Base-by-base conservation (phyloP, 2,888 invertebrate species). In the Harpagoxenus sublaevis region DNA sequence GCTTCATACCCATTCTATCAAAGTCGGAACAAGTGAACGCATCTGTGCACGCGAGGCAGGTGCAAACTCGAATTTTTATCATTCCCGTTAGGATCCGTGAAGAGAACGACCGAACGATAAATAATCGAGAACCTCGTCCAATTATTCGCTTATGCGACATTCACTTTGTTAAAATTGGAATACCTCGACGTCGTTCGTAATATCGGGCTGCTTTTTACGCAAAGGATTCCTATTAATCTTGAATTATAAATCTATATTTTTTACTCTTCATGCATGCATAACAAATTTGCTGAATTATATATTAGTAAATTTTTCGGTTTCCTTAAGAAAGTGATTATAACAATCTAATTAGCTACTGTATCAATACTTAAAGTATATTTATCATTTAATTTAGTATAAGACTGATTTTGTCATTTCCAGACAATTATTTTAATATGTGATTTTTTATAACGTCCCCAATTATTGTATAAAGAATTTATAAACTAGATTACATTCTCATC, bases 1-100 rank as follows among this genome's bases (percentile, higher is more conserved):
- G 84, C 86, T 86, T 84, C 88, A 85, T 84, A 85, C 84, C 55
- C 84, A 75, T 87, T 79, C 60, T 39, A 45, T 79, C 57, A 35
- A 71, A 23, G 71, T 71, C 57, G 42, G 73, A 60, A 15, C 5
- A 45, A 57, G 10, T 35, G 45, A 31, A 45, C 45, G n/a, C 42
- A 42, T 42, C 5, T 55, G 51, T 35, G 23, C 74, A n/a, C 23
- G 78, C 35, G 23, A 35, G 35, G 42, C 71, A 70, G 79, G 45
- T 79, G 78, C 55, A 45, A 70, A 45, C 18, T 42, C 35, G 31
- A 55, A 78, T 78, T 57, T 57, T 55, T 71, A 18, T 2, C 15
- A 8, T 39, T 79, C 15, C 12, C 71, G 31, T 68, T 78, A 68
- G 53, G 2, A 60, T 60, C 23, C 35, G 23, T 15, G 35, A 60